phyloP scores from a whole-genome alignment of 92 coral and sea anemone genomes.

The Pocillopora meandrina region DNA sequence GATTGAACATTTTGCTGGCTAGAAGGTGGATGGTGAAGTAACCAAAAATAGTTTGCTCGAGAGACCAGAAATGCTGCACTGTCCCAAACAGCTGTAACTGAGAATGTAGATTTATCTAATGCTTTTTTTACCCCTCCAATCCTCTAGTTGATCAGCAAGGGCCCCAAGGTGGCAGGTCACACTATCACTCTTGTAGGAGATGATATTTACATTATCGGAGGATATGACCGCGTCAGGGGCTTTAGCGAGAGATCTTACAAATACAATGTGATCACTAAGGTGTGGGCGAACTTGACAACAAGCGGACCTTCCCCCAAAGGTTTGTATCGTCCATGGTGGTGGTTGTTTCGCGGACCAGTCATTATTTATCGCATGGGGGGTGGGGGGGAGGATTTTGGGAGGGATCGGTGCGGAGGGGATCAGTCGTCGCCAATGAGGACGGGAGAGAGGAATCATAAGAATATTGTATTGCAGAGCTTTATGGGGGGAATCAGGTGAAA shows the following conservation, averaged over 20 bases:
- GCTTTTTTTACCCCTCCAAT: neutral
- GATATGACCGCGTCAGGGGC: slow-evolving; percentile 74
- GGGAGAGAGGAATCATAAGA: too few species aligned
- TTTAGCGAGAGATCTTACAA: slow-evolving; percentile 67
- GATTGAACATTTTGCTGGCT: too few species aligned
- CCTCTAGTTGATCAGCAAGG: slow-evolving; percentile 38
- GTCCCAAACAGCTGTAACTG: neutral
- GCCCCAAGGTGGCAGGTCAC: slow-evolving; percentile 82
- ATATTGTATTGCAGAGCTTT: too few species aligned
- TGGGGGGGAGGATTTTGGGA: too few species aligned
- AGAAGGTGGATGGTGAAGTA: too few species aligned
- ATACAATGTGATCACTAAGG: slow-evolving; percentile 54
- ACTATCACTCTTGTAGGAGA: slow-evolving; percentile 67
- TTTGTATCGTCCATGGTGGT: slow-evolving; percentile 5
- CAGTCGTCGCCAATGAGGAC: too few species aligned
- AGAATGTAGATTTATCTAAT: neutral
- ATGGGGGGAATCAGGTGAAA: too few species aligned
- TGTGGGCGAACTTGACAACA: slow-evolving; percentile 49
- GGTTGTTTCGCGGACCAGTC: neutral
- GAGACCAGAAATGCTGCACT: neutral
- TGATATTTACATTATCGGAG: slow-evolving; percentile 82
- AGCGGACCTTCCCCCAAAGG: slow-evolving; percentile 71
- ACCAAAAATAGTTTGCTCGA: neutral
- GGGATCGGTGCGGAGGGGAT: too few species aligned
- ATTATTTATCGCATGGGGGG: neutral